Evolutionary conservation across 2,113 vertebrate species (phyloP).

Genomic region (Marmota monax): DNA sequence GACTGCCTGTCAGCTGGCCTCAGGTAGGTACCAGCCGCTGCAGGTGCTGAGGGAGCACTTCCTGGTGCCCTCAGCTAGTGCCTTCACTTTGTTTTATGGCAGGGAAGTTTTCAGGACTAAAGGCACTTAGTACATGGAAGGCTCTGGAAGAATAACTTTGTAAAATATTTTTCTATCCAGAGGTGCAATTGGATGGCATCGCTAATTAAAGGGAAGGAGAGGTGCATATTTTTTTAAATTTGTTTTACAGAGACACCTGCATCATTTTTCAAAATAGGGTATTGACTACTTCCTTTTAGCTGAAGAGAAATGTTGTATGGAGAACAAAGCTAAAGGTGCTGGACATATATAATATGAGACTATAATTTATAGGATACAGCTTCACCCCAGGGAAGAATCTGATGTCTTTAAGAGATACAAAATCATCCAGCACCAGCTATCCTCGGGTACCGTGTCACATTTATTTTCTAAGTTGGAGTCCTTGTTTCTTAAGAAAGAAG

Average conservation of each 20-base stretch:
- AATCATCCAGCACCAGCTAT: background rate
- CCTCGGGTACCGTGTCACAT: background rate
- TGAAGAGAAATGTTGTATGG: background rate
- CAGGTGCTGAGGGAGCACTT: background rate
- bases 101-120: background rate
- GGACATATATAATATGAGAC: accelerated
- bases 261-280: background rate
- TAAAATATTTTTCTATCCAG: background rate
- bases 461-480: conserved; percentile 47
- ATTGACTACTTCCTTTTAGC: background rate
- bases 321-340: background rate
- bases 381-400: background rate
- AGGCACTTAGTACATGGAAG: conserved; percentile 6
- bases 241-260: background rate
- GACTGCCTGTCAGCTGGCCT: conserved; percentile 43
- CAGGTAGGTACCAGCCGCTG: conserved; percentile 17
- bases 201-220: conserved; percentile 14
- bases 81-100: background rate
- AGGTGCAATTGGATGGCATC: background rate
- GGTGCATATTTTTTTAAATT: background rate
- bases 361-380: background rate
- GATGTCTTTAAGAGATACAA: conserved; percentile 16
- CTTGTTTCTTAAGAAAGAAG: conserved; percentile 11
- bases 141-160: conserved; percentile 32
- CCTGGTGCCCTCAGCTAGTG: background rate